phyloP scores from a whole-genome alignment of 2,797 vertebrate species.

The Rhynchotus rufescens region DNA sequence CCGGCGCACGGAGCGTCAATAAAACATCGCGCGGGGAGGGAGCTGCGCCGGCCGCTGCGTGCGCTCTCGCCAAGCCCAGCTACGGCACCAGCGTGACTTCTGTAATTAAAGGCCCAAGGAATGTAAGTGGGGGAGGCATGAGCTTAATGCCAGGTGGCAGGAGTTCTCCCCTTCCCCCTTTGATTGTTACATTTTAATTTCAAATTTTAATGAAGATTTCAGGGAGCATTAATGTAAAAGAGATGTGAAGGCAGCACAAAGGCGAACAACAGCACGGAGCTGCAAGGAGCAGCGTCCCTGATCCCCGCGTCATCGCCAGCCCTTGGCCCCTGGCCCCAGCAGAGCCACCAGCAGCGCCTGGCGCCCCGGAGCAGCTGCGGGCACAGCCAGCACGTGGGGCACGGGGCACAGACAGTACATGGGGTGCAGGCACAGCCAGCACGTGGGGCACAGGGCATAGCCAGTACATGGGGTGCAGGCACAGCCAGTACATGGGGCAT shows the following conservation, averaged over 20 bases:
- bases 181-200: conserved; percentile 15
- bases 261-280: background rate
- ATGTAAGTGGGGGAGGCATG: background rate
- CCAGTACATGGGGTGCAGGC: too few relatives aligned
- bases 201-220: conserved; percentile 60
- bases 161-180: background rate
- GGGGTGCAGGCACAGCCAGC: too few relatives aligned
- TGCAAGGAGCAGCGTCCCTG: background rate
- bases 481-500: too few relatives aligned
- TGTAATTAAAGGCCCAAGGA: background rate
- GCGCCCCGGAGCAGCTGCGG: too few relatives aligned
- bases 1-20: too few relatives aligned
- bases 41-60: too few relatives aligned
- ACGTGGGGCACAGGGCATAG: too few relatives aligned
- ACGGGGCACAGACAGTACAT: too few relatives aligned
- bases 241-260: background rate
- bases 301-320: background rate
- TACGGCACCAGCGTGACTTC: background rate
- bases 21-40: too few relatives aligned
- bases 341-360: too few relatives aligned
- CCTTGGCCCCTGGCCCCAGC: background rate
- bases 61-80: background rate
- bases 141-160: conserved; percentile 23
- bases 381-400: too few relatives aligned
- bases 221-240: background rate